phyloP scores from a whole-genome alignment of 1,140 invertebrate species.

The Mycetomoellerius zeteki region DNA sequence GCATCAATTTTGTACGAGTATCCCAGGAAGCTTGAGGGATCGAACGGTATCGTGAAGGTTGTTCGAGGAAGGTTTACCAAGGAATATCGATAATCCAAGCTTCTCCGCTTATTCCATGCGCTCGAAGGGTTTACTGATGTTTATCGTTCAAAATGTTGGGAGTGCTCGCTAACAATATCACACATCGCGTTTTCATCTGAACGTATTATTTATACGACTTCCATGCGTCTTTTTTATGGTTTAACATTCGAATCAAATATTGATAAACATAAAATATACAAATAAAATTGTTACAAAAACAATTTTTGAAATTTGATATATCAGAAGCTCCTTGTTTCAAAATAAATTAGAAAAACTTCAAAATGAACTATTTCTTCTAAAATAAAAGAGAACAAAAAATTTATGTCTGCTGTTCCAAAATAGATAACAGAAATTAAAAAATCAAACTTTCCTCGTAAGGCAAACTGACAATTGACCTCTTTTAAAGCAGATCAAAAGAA shows the following conservation, averaged over 20 bases:
- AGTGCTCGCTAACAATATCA: slow-evolving; percentile 51
- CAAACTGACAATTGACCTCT: slow-evolving; percentile 48
- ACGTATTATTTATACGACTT: slow-evolving; percentile 34
- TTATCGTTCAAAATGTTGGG: slow-evolving; percentile 50
- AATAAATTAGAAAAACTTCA: neutral
- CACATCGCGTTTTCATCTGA: slow-evolving; percentile 34
- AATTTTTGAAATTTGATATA: neutral
- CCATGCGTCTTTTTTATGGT: neutral
- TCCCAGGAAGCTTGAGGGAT: slow-evolving; percentile 41
- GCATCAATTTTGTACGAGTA: slow-evolving; percentile 46
- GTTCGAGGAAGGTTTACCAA: slow-evolving; percentile 55
- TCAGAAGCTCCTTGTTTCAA: neutral
- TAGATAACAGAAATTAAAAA: slow-evolving; percentile 24
- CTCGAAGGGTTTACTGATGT: slow-evolving; percentile 50
- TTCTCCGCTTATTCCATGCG: slow-evolving; percentile 49
- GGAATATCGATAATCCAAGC: slow-evolving; percentile 58
- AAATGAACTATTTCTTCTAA: neutral
- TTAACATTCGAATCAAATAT: slow-evolving; percentile 2
- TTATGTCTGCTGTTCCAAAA: neutral
- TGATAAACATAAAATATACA: neutral
- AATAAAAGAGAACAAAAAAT: neutral
- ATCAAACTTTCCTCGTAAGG: slow-evolving; percentile 10
- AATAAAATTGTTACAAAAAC: neutral
- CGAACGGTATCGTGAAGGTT: slow-evolving; percentile 41
- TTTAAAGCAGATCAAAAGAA: slow-evolving; percentile 51